Evolutionary conservation across 2,113 vertebrate genomes (phyloP), one percentile per base, ranked within the genome.

Genomic region (Hoplias malabaricus): DNA sequence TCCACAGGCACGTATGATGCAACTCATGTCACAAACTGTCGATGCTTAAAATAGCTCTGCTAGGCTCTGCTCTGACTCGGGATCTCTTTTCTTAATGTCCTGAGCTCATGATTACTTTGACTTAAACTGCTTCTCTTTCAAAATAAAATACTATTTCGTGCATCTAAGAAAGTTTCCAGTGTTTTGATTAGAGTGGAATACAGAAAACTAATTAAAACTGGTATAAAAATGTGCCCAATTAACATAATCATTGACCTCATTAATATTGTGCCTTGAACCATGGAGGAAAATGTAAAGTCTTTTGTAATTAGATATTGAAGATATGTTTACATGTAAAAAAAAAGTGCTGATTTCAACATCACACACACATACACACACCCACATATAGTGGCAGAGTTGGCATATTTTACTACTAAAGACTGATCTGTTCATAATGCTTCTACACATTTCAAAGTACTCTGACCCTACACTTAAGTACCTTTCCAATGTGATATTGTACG

Each of bases 191-290:
- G 69, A 83, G 69, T 40, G 21, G 73, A 83, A 73, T 65, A 71
- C 53, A 69, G 69, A 69, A 57, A 84, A 82, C 77, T 85, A 86
- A 85, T 85, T 84, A 85, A 80, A 82, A 85, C 63, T 73, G 68
- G 77, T 80, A 78, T 80, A 56, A 81, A 67, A 75, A 53, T 5
- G 66, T 76, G 50, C 46, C 65, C 81, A 86, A 86, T 87, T 84
- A 87, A 86, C 86, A 83, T 80, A 81, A 85, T 84, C 83, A 85
- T 73, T 87, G 84, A 85, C 84, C 86, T 87, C 82, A 85, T 87
- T 86, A 86, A 84, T 83, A 87, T 86, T 80, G 84, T 85, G 80
- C 84, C 76, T 75, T 86, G 84, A 86, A 85, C 86, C 82, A 75
- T 61, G 42, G 57, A 61, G 57, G 69, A 78, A 72, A 75, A 78